Evolutionary conservation across 1,140 invertebrate genomes (phyloP).

Genomic region (Lepidurus packardi): DNA sequence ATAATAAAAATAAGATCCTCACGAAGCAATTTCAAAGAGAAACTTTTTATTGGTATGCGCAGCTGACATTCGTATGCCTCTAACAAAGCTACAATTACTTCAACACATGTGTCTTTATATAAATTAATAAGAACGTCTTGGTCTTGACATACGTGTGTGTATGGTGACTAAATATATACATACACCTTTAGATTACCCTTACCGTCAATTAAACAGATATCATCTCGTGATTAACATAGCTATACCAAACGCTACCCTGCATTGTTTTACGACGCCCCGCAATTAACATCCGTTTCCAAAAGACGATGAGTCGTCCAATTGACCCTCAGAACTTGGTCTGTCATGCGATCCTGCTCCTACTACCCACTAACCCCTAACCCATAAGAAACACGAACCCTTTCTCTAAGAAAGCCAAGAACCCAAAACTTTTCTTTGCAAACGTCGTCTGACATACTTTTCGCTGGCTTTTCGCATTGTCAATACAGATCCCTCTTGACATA

Average conservation of each 20-base stretch:
- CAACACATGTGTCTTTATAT: too few species aligned
- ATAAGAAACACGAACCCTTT: too few species aligned
- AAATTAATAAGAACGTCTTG: too few species aligned
- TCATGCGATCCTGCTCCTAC: too few species aligned
- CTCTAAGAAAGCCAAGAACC: neutral
- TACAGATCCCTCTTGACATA: neutral
- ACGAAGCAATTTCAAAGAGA: too few species aligned
- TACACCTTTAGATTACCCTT: neutral
- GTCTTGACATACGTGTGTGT: too few species aligned
- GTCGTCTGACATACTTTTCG: conserved; percentile 9
- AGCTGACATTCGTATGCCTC: too few species aligned
- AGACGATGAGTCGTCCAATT: neutral
- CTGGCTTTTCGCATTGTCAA: neutral
- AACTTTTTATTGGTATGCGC: too few species aligned
- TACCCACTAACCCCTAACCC: too few species aligned
- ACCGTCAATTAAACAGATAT: neutral
- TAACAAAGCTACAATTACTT: too few species aligned
- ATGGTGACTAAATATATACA: neutral
- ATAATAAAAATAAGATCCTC: too few species aligned
- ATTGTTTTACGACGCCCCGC: conserved; percentile 8
- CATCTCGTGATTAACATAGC: neutral
- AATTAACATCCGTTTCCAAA: conserved; percentile 7
- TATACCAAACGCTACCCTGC: neutral
- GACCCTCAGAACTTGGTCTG: neutral
- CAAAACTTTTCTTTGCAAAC: neutral